Base-by-base conservation (phyloP, 1,140 invertebrate genomes). In the Drosophila tristis region DNA sequence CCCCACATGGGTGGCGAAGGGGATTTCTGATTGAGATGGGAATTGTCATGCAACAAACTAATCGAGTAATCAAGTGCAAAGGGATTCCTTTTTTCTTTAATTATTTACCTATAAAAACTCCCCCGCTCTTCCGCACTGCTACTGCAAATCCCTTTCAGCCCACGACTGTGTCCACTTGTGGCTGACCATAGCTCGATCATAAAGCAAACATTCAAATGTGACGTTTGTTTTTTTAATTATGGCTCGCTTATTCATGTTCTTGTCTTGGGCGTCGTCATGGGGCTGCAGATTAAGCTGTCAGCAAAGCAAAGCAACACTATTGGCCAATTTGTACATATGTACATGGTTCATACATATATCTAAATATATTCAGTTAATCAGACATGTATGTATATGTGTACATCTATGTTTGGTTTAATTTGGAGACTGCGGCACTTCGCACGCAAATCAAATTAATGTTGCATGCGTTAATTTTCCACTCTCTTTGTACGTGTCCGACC, bases 391-490 rank as follows among this genome's bases (percentile, higher is more conserved):
- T 53, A 53, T 53, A 16, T 25, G 2, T 54, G 45, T 53, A 4
- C 7, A 29, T 8, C 1, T 53, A 47, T 53, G 9, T n/a, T 35
- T 43, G 31, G 2, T 70, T 58, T 70, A 49, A 45, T 63, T 63
- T 31, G 5, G 26, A 15, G 35, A 35, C 26, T 20, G 31, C 53
- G 58, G 48, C 53, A 73, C 76, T 87, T 87, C 84, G 82, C 82
- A 87, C 82, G 82, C 82, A 87, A 87, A 87, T 87, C 82, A 87
- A 87, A 87, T 87, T 87, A 82, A 87, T 87, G 82, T 82, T 82
- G 82, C 82, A 82, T 79, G 82, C 84, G 43, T 80, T 80, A 67
- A 73, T 80, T 71, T 85, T 85, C 61, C 62, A 68, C 78, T 81
- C 43, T 62, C 56, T 48, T 63, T 25, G 45, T 26, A 45, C 29